Evolutionary conservation across 2,113 vertebrate genomes (phyloP).

Genomic region (Falco punctatus): DNA sequence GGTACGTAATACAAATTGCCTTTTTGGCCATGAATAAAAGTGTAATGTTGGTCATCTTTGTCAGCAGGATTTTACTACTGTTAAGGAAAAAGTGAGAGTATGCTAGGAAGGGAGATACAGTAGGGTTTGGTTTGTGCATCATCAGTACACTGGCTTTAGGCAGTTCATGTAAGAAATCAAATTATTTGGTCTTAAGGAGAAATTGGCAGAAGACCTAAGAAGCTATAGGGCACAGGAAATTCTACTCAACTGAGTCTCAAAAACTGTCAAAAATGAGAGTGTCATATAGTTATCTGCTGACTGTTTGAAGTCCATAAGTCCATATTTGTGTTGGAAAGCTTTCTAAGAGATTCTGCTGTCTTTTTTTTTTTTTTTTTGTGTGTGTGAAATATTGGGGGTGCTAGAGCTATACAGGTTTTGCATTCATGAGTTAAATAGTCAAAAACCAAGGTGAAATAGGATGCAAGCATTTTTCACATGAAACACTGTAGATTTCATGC

Average conservation of each 20-base stretch:
- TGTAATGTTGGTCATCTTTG: fast-evolving
- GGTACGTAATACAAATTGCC: not conserved
- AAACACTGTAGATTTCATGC: too few species aligned
- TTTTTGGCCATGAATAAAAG: not conserved
- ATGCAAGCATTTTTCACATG: not conserved
- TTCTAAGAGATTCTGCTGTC: not conserved
- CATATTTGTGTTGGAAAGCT: not conserved
- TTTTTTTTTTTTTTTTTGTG: not conserved
- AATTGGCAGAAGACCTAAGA: not conserved
- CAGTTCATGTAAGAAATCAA: fast-evolving
- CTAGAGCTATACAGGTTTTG: not conserved
- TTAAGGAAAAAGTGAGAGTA: not conserved
- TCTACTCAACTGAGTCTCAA: not conserved
- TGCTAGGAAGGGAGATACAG: not conserved
- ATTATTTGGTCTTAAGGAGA: not conserved
- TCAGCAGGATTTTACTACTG: not conserved
- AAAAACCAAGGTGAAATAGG: not conserved
- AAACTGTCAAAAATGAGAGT: not conserved
- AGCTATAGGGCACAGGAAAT: not conserved
- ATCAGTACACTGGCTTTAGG: fast-evolving
- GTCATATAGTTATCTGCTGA: not conserved
- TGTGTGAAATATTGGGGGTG: not conserved
- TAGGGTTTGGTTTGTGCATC: not conserved
- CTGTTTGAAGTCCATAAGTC: too few species aligned
- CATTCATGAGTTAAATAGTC: not conserved